phyloP scores from a whole-genome alignment of 1,140 invertebrate genomes.

The Antheraea pernyi region DNA sequence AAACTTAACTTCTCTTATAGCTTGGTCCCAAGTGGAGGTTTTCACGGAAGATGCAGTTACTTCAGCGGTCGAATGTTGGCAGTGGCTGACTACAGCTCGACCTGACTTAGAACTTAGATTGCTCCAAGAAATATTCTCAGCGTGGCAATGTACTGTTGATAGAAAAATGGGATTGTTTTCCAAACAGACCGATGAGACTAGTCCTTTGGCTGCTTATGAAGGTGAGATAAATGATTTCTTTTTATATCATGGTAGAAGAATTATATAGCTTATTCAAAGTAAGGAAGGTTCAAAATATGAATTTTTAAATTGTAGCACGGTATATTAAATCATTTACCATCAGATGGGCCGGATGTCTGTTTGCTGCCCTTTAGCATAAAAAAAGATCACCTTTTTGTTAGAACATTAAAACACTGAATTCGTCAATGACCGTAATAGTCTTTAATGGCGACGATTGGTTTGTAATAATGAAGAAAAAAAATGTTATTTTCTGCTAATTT shows the following conservation, averaged over 20 bases:
- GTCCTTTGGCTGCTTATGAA: conserved; percentile 93
- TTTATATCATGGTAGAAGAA: too few species aligned
- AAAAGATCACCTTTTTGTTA: too few species aligned
- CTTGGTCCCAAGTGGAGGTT: conserved; percentile 91
- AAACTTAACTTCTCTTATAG: conserved; percentile 58
- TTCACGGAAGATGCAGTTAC: conserved; percentile 94
- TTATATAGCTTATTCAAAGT: too few species aligned
- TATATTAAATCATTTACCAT: too few species aligned
- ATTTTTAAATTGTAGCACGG: too few species aligned
- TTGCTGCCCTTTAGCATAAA: too few species aligned
- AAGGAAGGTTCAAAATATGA: too few species aligned
- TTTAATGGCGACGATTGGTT: too few species aligned
- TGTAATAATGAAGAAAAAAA: too few species aligned
- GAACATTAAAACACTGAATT: too few species aligned
- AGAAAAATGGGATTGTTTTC: conserved; percentile 94
- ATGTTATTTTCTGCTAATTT: not conserved
- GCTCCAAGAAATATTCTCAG: conserved; percentile 90
- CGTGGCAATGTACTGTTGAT: conserved; percentile 94
- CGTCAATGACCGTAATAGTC: too few species aligned
- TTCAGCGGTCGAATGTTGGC: conserved; percentile 97
- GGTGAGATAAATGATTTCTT: conserved; percentile 52
- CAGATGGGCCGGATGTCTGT: too few species aligned
- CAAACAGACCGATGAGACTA: conserved; percentile 83
- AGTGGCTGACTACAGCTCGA: conserved; percentile 96
- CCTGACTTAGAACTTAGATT: conserved; percentile 94